Evolutionary conservation across 1,140 invertebrate genomes (phyloP).

Genomic region (Apolygus lucorum): DNA sequence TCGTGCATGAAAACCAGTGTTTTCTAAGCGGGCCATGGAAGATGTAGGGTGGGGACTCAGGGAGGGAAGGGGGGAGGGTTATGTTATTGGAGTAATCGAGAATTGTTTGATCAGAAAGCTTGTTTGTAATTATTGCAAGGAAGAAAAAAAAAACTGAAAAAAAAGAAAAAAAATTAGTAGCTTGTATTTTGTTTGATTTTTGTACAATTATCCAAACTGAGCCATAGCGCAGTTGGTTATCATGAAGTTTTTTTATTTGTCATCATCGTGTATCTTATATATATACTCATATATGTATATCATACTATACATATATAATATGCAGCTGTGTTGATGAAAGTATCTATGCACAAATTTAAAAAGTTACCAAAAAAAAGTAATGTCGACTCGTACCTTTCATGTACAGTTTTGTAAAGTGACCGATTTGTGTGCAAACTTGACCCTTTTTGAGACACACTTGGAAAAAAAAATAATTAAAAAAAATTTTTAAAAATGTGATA

Average conservation of each 20-base stretch:
- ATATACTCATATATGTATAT: conserved; percentile 12
- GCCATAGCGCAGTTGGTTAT: conserved; percentile 19
- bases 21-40: background rate
- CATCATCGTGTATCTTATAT: conserved; percentile 25
- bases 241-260: conserved; percentile 10
- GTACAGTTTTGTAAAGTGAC: conserved; percentile 29
- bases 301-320: conserved; percentile 13
- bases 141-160: background rate
- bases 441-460: conserved; percentile 11
- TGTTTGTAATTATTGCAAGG: background rate
- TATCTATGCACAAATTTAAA: conserved; percentile 27
- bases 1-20: background rate
- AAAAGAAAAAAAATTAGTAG: conserved; percentile 10
- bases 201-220: conserved; percentile 12
- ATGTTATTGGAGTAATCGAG: background rate
- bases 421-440: background rate
- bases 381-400: conserved; percentile 24
- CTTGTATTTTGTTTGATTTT: conserved; percentile 21
- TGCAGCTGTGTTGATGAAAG: conserved; percentile 13
- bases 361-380: conserved; percentile 26
- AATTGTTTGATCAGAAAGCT: background rate
- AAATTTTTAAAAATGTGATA: conserved; percentile 44
- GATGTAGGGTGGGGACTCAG: background rate
- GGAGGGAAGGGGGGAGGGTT: background rate
- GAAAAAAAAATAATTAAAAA: conserved; percentile 37